A percentile compares a stretch with the other conserved stretches of the same genome.
These are phyloP conservation scores for Scelioninae gen. 1 DNA, from an alignment of 2,888 invertebrate species.

Conservation along the genomic window DNA sequence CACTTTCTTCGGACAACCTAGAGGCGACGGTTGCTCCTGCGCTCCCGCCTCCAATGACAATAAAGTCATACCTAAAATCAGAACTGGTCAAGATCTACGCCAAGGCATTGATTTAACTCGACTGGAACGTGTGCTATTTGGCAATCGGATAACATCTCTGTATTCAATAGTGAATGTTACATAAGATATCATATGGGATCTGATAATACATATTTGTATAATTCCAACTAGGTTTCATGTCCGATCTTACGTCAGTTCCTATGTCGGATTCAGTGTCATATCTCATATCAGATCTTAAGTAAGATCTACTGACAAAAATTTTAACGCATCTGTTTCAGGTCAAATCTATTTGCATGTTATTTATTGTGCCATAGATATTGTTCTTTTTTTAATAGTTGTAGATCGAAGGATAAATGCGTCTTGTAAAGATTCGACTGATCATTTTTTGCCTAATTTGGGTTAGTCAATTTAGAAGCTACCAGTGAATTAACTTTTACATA, in stretches of 20 bases:
- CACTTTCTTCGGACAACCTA: conserved; percentile 89
- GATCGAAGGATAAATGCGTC: no score
- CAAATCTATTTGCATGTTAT: no score
- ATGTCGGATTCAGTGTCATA: conserved; percentile 28
- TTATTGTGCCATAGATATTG: no score
- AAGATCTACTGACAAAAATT: no score
- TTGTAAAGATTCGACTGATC: no score
- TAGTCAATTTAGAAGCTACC: no score
- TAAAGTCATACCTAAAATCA: conserved; percentile 88
- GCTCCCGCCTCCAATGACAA: conserved; percentile 90
- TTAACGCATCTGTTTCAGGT: no score
- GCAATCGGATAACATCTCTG: conserved; percentile 2
- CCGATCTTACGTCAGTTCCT: conserved; percentile 40
- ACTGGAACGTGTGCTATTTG: conserved; percentile 8
- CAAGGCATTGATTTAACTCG: not conserved
- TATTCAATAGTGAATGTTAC: conserved; percentile 16
- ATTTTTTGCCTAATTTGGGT: no score
- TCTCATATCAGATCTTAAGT: conserved; percentile 17
- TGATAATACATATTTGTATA: conserved; percentile 20
- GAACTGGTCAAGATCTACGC: not conserved
- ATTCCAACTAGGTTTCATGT: conserved; percentile 23
- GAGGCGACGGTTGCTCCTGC: conserved; percentile 90
- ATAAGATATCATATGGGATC: conserved; percentile 5
- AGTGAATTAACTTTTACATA: no score
- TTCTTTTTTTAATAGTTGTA: no score